Evolutionary conservation across 2,113 vertebrate genomes (phyloP), one percentile per base, ranked within the genome.

Genomic region (Stigmatopora argus): DNA sequence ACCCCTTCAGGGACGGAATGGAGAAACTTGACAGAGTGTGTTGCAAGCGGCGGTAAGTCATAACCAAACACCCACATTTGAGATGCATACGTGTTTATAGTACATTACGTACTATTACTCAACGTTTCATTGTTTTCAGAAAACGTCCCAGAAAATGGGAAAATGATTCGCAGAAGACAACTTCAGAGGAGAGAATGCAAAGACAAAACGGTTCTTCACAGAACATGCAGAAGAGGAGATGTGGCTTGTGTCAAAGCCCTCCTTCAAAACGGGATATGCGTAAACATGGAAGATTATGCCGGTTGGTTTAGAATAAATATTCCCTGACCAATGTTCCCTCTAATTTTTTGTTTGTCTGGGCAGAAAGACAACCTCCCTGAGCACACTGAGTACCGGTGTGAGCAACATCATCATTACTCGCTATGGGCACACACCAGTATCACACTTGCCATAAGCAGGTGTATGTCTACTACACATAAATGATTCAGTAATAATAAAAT

Each of bases 221-320:
- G 69, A 66, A 93, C 92, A 59, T 91, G 90, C 70, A 89, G 3
- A 66, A 94, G 73, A 80, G 79, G 86, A 85, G 65, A 94, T 69
- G 58, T 94, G 61, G 65, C 77, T 56, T 77, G 71, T 45, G 89
- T 93, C 72, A 90, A 82, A 84, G 46, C 23, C n/a, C 84, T 96
- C 0, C 83, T 96, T 82, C 78, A 89, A 45, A 89, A 87, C 79
- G 93, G 92, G 78, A 80, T 91, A 69, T 68, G 81, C 70, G 83
- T 96, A 64, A 91, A 96, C 85, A 66, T 83, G 10, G 77, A 88
- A 72, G 93, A 96, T 73, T 62, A 92, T 70, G 89, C 92, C 94
- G 94, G 94, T 96, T 69, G 13, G 35, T 62, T n/a, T 56, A 51
- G 17, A 9, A 7, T 18, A 21, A 21, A 41, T 41, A 41, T 7